phyloP scores from a whole-genome alignment of 2,113 vertebrate species.

The Xiphophorus maculatus region DNA sequence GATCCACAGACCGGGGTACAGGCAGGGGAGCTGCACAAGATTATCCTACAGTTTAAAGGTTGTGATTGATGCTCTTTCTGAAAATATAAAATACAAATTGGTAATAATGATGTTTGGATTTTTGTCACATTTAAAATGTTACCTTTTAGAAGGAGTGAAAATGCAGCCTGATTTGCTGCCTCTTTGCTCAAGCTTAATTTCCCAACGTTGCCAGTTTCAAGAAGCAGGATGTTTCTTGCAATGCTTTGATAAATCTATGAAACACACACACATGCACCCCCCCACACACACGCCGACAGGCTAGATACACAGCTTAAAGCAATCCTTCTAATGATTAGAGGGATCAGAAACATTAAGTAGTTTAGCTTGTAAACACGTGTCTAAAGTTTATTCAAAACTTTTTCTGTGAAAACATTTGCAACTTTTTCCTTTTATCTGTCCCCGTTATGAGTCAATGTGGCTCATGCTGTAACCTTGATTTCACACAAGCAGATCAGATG shows the following conservation, averaged over 20 bases:
- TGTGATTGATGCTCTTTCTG: neutral
- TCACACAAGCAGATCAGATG: slow-evolving; percentile 19
- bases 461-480: neutral
- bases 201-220: neutral
- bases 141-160: neutral
- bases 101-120: neutral
- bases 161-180: neutral
- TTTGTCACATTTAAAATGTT: slow-evolving; percentile 1
- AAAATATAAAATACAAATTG: neutral
- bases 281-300: neutral
- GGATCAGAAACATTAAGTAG: slow-evolving; percentile 1
- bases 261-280: too few species aligned
- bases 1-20: neutral
- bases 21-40: neutral
- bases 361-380: slow-evolving; percentile 19
- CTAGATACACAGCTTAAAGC: neutral
- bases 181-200: neutral
- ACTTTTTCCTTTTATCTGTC: neutral
- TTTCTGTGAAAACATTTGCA: neutral
- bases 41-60: neutral
- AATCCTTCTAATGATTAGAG: slow-evolving; percentile 3
- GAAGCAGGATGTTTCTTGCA: neutral
- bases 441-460: neutral
- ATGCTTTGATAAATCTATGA: neutral
- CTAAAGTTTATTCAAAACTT: neutral